phyloP scores from a whole-genome alignment of 2,113 vertebrate genomes.

The Microtus pennsylvanicus region DNA sequence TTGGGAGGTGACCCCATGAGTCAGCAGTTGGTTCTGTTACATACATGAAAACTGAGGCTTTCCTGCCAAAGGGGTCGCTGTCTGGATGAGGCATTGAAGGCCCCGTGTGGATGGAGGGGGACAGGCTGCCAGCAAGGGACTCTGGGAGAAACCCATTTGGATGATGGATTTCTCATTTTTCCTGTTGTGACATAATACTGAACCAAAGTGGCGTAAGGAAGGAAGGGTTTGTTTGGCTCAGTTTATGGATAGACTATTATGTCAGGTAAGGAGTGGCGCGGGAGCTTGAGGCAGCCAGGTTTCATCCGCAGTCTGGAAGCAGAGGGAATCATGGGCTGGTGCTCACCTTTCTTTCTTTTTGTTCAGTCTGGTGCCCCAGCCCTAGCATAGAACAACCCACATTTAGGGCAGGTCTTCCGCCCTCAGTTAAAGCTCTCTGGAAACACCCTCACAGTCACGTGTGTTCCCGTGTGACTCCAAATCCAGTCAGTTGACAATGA shows the following conservation, averaged over 20 bases:
- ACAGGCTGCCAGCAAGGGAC: not conserved
- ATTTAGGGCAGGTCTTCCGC: not conserved
- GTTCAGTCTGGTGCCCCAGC: not conserved
- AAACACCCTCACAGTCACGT: not conserved
- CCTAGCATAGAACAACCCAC: not conserved
- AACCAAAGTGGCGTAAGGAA: not conserved
- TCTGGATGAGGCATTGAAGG: too few relatives aligned
- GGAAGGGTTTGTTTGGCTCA: not conserved
- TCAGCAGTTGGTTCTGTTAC: not conserved
- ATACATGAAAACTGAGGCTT: not conserved
- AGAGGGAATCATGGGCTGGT: not conserved
- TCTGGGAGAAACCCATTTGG: not conserved
- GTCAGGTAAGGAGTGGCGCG: not conserved
- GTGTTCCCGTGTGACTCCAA: not conserved
- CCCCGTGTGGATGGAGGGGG: not conserved
- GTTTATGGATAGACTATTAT: not conserved
- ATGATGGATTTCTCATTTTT: not conserved
- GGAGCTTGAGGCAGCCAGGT: not conserved
- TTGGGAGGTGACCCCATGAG: fast-evolving
- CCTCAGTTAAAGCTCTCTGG: not conserved
- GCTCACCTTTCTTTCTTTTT: not conserved
- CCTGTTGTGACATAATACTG: not conserved
- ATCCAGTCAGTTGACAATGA: not conserved
- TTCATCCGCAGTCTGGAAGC: not conserved
- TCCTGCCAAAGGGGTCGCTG: not conserved